A percentile compares a stretch with the other conserved stretches of the same genome.
Evolutionary conservation across 2,113 vertebrate genomes (phyloP).

Genomic region (Parus major): DNA sequence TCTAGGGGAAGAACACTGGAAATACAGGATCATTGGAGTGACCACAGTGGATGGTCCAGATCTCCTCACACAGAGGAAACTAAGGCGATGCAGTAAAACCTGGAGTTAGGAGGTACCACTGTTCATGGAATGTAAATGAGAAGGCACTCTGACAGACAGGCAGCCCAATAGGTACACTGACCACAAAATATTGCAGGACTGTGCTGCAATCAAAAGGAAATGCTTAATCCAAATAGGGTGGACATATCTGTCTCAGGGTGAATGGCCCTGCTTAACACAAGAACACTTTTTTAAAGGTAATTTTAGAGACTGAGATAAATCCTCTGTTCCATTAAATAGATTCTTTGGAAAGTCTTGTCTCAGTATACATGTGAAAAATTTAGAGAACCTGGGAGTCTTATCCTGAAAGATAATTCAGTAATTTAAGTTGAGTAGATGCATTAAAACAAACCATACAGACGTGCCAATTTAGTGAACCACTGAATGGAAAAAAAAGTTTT

Average conservation of each 20-base stretch:
- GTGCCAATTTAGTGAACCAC: background rate
- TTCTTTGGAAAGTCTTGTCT: background rate
- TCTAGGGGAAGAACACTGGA: background rate
- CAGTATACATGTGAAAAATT: background rate
- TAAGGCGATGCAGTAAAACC: background rate
- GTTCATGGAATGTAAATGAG: background rate
- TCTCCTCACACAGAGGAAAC: background rate
- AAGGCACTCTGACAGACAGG: background rate
- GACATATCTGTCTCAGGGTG: background rate
- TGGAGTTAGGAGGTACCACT: background rate
- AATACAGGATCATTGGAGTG: background rate
- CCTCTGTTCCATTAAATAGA: background rate
- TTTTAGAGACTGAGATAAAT: background rate
- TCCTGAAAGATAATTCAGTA: constrained; percentile 21
- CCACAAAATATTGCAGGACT: background rate
- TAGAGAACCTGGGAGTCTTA: background rate
- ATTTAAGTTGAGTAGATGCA: constrained; percentile 10
- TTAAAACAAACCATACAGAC: background rate
- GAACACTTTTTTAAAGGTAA: background rate
- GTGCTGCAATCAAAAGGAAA: background rate
- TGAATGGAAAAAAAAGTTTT: background rate
- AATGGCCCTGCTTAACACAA: background rate
- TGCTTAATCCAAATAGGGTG: background rate
- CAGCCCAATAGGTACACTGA: background rate
- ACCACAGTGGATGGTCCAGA: background rate